phyloP scores from a whole-genome alignment of 2,113 vertebrate species.

The Myiozetetes cayanensis region DNA sequence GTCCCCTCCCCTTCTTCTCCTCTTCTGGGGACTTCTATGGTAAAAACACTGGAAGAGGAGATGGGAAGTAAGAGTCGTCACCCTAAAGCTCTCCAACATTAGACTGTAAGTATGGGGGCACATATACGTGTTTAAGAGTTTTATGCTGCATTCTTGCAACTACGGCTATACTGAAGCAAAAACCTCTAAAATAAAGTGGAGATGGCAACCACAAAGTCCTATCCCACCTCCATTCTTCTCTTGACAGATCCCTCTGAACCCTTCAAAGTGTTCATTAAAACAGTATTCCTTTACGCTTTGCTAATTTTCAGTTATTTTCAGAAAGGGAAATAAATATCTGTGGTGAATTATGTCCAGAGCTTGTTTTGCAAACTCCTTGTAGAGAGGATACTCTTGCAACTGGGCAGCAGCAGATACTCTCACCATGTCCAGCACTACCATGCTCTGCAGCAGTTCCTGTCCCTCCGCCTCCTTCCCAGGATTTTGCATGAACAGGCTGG shows the following conservation, averaged over 20 bases:
- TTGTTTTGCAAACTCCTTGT: not conserved
- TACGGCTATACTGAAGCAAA: not conserved
- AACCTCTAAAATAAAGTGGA: not conserved
- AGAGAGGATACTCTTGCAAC: not conserved
- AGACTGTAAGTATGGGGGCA: not conserved
- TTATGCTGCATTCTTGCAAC: not conserved
- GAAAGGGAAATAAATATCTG: not conserved
- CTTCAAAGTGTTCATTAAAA: not conserved
- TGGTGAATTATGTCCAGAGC: not conserved
- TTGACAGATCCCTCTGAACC: not conserved
- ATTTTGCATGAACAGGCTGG: accelerated
- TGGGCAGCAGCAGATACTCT: not conserved
- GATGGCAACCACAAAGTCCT: not conserved
- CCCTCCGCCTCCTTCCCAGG: not conserved
- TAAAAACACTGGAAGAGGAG: not conserved
- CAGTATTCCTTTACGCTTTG: not conserved
- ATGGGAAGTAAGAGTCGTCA: not conserved
- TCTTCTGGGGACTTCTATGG: not conserved
- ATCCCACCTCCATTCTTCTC: not conserved
- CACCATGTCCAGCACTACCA: accelerated
- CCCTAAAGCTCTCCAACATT: not conserved
- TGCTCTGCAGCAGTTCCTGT: not conserved
- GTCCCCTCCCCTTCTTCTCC: not conserved
- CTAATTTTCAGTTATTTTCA: not conserved
- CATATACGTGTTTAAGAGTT: not conserved